Evolutionary conservation across 2,113 vertebrate genomes (phyloP).

Genomic region (Isichthys henryi): DNA sequence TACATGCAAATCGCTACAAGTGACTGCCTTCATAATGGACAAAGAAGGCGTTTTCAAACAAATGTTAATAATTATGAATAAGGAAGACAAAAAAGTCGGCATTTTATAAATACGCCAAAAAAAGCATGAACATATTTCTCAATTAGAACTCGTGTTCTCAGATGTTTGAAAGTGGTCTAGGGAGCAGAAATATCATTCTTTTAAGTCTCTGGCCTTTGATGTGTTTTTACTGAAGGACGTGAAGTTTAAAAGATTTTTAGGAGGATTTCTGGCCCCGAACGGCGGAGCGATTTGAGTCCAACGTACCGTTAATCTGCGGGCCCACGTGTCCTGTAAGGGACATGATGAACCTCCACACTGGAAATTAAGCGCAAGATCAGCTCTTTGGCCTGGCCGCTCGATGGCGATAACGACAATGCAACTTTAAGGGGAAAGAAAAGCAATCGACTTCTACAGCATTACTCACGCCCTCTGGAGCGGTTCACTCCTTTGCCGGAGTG

Average conservation of each 20-base stretch:
- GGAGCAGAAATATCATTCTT: background rate
- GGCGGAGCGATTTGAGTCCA: background rate
- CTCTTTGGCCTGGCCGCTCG: background rate
- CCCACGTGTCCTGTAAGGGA: background rate
- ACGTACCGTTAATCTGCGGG: background rate
- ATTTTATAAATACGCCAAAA: background rate
- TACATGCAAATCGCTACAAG: background rate
- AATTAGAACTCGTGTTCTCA: background rate
- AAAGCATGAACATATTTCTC: background rate
- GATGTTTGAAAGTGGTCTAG: background rate
- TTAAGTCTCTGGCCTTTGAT: conserved; percentile 1
- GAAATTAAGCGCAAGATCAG: background rate
- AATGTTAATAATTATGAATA: background rate
- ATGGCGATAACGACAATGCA: background rate
- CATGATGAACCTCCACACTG: background rate
- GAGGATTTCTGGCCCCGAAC: background rate
- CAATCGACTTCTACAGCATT: background rate
- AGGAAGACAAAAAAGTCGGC: background rate
- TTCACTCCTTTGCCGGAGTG: background rate
- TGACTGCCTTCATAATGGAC: background rate
- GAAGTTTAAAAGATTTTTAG: background rate
- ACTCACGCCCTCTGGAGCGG: background rate
- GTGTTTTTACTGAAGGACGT: background rate
- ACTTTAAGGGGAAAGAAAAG: background rate
- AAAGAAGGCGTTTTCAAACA: background rate